A percentile compares a stretch with the other conserved stretches of the same genome.
Evolutionary conservation across 2,113 vertebrate species (phyloP).

Genomic region (Motacilla tschutschensis): DNA sequence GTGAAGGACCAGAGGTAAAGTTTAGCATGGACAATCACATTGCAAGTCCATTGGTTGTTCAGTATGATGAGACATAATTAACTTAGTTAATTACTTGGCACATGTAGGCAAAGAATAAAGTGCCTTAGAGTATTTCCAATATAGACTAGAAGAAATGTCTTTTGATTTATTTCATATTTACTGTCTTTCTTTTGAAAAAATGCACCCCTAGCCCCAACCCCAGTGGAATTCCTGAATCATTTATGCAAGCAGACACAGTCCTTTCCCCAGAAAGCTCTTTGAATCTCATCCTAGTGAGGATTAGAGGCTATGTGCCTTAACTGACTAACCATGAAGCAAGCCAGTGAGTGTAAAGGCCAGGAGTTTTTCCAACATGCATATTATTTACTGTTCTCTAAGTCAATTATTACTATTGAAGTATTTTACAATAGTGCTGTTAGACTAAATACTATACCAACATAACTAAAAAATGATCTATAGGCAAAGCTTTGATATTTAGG

Average conservation of each 20-base stretch:
- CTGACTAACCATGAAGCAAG: neutral
- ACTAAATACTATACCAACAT: neutral
- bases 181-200: constrained; percentile 9
- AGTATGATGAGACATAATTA: constrained; percentile 10
- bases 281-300: neutral
- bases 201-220: neutral
- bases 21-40: neutral
- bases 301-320: neutral
- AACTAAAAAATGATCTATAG: neutral
- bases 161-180: constrained; percentile 13
- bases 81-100: constrained; percentile 22
- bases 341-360: neutral
- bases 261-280: constrained; percentile 2
- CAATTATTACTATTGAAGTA: neutral
- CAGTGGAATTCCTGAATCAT: neutral
- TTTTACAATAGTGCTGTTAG: neutral
- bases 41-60: neutral
- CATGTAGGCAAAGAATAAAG: neutral
- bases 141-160: neutral
- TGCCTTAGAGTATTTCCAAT: neutral
- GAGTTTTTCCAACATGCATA: neutral
- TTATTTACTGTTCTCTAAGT: neutral
- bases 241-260: neutral
- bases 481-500: neutral
- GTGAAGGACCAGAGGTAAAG: neutral